Evolutionary conservation across 2,888 invertebrate species (phyloP).

Genomic region (Drosophila multiciliata): DNA sequence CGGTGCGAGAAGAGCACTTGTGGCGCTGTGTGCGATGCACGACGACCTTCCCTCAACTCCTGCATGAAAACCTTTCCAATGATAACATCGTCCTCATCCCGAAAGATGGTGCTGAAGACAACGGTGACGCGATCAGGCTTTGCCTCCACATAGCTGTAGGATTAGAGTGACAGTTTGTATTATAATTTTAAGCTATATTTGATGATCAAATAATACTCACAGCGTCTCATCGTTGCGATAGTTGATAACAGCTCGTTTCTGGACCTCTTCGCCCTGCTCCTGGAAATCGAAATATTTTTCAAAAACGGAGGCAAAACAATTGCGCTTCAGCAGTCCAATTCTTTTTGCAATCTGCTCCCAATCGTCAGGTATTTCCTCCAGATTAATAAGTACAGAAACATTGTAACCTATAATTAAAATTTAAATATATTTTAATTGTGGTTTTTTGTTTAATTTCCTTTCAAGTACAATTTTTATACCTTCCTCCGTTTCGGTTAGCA

Average conservation of each 20-base stretch:
- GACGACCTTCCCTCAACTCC: constrained; percentile 98
- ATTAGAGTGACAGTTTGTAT: not conserved
- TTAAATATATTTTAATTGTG: not conserved
- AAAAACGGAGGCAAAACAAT: constrained; percentile 99
- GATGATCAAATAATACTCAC: constrained; percentile 86
- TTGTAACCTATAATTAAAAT: constrained; percentile 91
- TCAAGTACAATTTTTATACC: constrained; percentile 86
- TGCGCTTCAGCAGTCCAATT: constrained; percentile 97
- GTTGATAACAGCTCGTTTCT: constrained; percentile 98
- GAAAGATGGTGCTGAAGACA: constrained; percentile 99
- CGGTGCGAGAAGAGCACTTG: constrained; percentile 96
- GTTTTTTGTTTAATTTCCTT: not conserved
- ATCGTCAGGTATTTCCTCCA: constrained; percentile 95
- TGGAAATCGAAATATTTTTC: constrained; percentile 99
- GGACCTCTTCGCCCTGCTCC: constrained; percentile 94
- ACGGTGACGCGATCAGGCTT: constrained; percentile 99
- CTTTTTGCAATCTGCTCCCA: constrained; percentile 96
- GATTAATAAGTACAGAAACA: constrained; percentile 96
- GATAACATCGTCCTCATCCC: constrained; percentile 98
- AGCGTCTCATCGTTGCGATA: constrained; percentile 99
- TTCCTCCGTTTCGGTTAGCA: constrained; percentile 93
- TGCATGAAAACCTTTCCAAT: constrained; percentile 99
- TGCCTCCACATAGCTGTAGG: constrained; percentile 96
- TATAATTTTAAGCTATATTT: not conserved
- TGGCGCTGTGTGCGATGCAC: constrained; percentile 97